phyloP scores from a whole-genome alignment of 2,113 vertebrate species.

The Nettapus auritus region DNA sequence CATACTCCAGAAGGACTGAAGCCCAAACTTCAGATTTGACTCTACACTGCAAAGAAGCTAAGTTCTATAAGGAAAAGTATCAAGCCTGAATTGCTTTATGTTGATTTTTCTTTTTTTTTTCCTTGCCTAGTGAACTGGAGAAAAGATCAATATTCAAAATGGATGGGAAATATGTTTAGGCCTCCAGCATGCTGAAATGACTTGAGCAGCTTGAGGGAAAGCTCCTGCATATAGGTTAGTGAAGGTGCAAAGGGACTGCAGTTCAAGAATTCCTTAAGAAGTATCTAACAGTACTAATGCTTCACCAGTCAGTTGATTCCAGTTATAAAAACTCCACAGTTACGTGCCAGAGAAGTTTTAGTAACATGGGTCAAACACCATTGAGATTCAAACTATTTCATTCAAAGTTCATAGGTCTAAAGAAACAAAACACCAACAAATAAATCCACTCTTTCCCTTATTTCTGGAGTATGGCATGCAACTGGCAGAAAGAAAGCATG shows the following conservation, averaged over 20 bases:
- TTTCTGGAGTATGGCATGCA: not conserved
- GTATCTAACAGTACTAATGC: not conserved
- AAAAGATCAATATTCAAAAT: not conserved
- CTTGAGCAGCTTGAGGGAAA: not conserved
- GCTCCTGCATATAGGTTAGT: not conserved
- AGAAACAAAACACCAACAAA: not conserved
- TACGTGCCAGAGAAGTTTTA: not conserved
- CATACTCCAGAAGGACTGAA: not conserved
- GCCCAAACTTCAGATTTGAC: not conserved
- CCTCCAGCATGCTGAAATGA: not conserved
- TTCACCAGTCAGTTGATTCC: not conserved
- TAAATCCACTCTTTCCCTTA: not conserved
- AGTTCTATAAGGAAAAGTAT: not conserved
- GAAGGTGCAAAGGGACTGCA: not conserved
- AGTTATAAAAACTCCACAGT: not conserved
- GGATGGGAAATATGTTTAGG: not conserved
- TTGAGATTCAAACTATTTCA: not conserved
- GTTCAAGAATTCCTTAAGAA: not conserved
- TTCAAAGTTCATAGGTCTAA: not conserved
- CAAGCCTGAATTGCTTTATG: not conserved
- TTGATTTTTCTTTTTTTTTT: not conserved
- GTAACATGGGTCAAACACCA: not conserved
- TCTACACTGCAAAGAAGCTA: not conserved
- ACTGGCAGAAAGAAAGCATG: not conserved
- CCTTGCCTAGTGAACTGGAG: not conserved